Conservation (phyloP, 2,888 invertebrate species). For the Dascillus cervinus region DNA sequence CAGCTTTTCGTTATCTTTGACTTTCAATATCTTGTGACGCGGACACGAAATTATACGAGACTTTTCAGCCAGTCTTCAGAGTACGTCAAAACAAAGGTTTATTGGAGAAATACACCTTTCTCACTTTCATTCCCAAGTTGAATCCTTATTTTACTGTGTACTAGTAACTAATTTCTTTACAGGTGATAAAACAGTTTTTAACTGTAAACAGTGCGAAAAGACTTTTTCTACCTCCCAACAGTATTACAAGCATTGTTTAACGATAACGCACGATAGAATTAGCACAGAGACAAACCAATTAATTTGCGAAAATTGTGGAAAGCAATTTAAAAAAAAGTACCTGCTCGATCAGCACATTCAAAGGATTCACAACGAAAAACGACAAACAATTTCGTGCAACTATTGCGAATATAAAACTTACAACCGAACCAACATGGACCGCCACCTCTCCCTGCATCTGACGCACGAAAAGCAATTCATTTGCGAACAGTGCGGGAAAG, state of each 20-base stretch:
- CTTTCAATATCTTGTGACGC: no score
- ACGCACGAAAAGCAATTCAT: conserved; percentile 29
- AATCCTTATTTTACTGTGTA: no score
- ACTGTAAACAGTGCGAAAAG: conserved; percentile 25
- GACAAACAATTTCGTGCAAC: conserved; percentile 28
- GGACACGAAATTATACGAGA: no score
- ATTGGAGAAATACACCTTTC: no score
- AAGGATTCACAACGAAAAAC: conserved; percentile 31
- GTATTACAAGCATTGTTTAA: conserved; percentile 23
- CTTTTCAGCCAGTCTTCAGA: no score
- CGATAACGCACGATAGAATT: conserved; percentile 22
- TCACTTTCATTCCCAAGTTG: no score
- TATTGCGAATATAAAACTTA: conserved; percentile 32
- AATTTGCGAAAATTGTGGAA: conserved; percentile 31
- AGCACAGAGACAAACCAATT: conserved; percentile 25
- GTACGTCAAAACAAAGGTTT: no score
- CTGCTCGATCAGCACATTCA: conserved; percentile 32
- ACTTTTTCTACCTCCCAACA: conserved; percentile 19
- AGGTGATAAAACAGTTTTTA: conserved; percentile 9
- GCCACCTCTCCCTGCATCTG: conserved; percentile 34
- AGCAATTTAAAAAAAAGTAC: conserved; percentile 32
- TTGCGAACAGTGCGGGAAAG: conserved; percentile 38
- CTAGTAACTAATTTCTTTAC: no score
- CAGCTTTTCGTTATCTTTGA: no score
- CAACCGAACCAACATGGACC: conserved; percentile 31